phyloP scores from a whole-genome alignment of 2,888 invertebrate genomes.

The Stenodera caucasica region DNA sequence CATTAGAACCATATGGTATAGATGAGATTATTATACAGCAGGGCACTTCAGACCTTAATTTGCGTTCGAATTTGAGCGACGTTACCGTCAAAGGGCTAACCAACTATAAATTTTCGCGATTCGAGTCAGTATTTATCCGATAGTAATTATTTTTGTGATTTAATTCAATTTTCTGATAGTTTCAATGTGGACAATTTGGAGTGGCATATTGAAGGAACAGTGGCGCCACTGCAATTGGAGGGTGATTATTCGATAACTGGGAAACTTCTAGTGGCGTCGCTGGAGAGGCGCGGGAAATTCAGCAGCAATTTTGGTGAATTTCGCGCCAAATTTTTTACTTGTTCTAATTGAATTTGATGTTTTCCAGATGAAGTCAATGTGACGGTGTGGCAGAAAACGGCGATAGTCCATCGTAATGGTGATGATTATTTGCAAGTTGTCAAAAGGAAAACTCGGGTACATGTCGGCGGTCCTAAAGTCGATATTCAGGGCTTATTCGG shows the following conservation, averaged over 20 bases:
- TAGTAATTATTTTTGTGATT: too few relatives aligned
- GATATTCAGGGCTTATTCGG: conserved; percentile 39
- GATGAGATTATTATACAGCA: conserved; percentile 38
- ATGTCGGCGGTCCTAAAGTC: conserved; percentile 34
- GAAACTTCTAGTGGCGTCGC: conserved; percentile 42
- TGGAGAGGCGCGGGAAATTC: conserved; percentile 39
- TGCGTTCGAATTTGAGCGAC: conserved; percentile 36
- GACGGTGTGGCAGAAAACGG: conserved; percentile 35
- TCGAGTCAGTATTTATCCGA: conserved; percentile 38
- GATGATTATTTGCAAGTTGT: conserved; percentile 29
- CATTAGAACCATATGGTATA: conserved; percentile 44
- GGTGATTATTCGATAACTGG: conserved; percentile 43
- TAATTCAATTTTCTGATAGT: conserved; percentile 22
- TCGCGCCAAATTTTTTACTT: neutral
- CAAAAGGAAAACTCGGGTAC: conserved; percentile 34
- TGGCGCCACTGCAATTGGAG: conserved; percentile 34
- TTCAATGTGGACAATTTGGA: conserved; percentile 38
- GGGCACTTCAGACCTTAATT: conserved; percentile 34
- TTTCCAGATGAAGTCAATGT: conserved; percentile 19
- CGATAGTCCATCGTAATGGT: conserved; percentile 29
- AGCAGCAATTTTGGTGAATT: conserved; percentile 35
- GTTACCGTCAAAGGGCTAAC: conserved; percentile 33
- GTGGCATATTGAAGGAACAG: conserved; percentile 32
- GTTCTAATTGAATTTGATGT: neutral
- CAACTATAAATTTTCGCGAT: conserved; percentile 34